These are phyloP conservation scores for Phycodurus eques DNA, from an alignment of 2,113 vertebrate genomes.

Conservation along the genomic window DNA sequence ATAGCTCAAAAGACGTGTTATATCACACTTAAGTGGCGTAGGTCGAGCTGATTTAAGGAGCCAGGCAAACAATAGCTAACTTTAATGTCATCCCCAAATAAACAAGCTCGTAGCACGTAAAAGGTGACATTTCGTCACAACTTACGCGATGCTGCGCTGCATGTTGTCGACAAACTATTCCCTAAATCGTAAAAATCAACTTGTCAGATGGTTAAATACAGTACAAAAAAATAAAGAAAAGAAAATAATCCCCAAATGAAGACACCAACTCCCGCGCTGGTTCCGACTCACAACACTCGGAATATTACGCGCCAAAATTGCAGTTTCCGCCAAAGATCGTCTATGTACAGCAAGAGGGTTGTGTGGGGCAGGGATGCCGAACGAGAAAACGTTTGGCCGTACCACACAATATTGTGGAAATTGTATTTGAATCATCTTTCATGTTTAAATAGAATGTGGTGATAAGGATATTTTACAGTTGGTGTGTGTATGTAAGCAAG, in stretches of 20 bases:
- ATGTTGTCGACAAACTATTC: constrained; percentile 1
- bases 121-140: not conserved
- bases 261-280: not conserved
- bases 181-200: not conserved
- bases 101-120: not conserved
- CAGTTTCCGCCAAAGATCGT: constrained; percentile 4
- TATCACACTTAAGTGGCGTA: too few relatives aligned
- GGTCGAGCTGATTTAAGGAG: not conserved
- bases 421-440: not conserved
- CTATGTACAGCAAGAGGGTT: not conserved
- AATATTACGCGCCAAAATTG: constrained; percentile 7
- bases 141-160: constrained; percentile 19
- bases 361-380: not conserved
- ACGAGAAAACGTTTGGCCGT: not conserved
- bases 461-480: not conserved
- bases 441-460: not conserved
- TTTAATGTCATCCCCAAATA: not conserved
- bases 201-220: not conserved
- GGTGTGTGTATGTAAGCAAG: too few relatives aligned
- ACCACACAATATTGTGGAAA: not conserved
- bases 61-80: not conserved
- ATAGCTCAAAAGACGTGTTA: not conserved
- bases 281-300: not conserved
- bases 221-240: not conserved
- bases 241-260: not conserved